Evolutionary conservation across 2,113 vertebrate genomes (phyloP), one percentile per base, ranked within the genome.

Genomic region (Coregonus clupeaformis): DNA sequence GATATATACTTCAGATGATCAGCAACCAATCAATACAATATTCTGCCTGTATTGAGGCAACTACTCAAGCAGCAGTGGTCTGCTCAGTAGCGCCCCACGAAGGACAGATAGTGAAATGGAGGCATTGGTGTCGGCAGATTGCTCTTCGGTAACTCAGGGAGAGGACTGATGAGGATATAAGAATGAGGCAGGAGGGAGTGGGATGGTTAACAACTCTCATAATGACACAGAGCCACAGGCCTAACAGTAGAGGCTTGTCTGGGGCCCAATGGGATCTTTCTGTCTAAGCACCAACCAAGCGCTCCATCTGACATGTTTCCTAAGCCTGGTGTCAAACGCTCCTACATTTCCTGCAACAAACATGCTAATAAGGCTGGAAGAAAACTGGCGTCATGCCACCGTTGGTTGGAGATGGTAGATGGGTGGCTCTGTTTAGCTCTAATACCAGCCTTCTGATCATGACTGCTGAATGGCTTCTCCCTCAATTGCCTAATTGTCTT

Each of bases 401-500:
- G 70, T 80, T 74, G 69, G 72, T 72, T 49, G 78, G 66, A 72
- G 72, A 63, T 32, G 68, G 68, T 42, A 72, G 27, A 65, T 80
- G 80, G 63, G 4, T 4, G 32, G 68, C 60, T 12, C 59, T 76
- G 73, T 73, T 69, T 73, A 76, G 75, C 76, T 78, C 55, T 60
- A 64, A 6, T 81, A 77, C 49, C 65, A 75, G 78, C 69, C 74
- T 13, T 77, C 72, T 68, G 6, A 80, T 73, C 9, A 65, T 60
- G 68, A 80, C 75, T 62, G 68, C 69, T 87, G 79, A 91, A 91
- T 82, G 85, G 32, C 76, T 81, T 83, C 87, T 88, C 87, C 78
- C 67, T 76, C 82, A 73, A 87, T 82, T 86, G 77, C 75, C 81
- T 86, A 88, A 88, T 87, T 90, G 81, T 91, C 77, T 89, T 85